Evolutionary conservation across 2,888 invertebrate genomes (phyloP), one percentile per base, ranked within the genome.

Genomic region (Drosophila borborema): DNA sequence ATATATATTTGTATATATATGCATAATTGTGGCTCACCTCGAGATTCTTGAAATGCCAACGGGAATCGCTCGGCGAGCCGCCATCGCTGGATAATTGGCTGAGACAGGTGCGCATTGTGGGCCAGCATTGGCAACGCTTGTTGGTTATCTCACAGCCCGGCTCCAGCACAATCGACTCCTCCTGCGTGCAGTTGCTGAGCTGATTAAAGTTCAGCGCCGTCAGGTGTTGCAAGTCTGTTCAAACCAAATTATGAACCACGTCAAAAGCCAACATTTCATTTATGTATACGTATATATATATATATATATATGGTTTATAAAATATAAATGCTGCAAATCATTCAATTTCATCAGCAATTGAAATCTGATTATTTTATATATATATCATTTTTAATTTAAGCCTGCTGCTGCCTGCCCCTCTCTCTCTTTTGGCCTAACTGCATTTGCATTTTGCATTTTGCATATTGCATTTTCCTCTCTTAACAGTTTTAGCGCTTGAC

Each of bases 111-210:
- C 90, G 90, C 87, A 92, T 89, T 72, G 87, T 86, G 62, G 93
- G 92, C 93, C 93, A 93, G 79, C 93, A 93, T 65, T 93, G 92
- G 82, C 93, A 93, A 60, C 91, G 92, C 78, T 93, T 92, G 80
- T 93, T 93, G 68, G 93, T 92, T 67, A 93, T 93, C 87, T 93
- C 93, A 87, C 93, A 93, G 73, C 93, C 93, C 62, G 92, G 90
- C 68, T 92, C 91, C 84, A 93, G 66, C 46, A 91, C 84, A 84
- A 93, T 91, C 84, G 91, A 87, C 81, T 92, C 90, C 36, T 90
- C 85, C 82, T 92, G 91, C 78, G 93, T 92, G 85, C 93, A 93
- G 77, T 92, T 92, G 70, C 80, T 81, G 71, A 72, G 62, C 80
- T 82, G 78, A 77, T 76, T 90, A 61, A 74, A 86, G 56, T 90